A percentile compares a stretch with the other conserved stretches of the same genome.
phyloP scores from a whole-genome alignment of 2,797 vertebrate species.

The Sebastolobus alascanus region DNA sequence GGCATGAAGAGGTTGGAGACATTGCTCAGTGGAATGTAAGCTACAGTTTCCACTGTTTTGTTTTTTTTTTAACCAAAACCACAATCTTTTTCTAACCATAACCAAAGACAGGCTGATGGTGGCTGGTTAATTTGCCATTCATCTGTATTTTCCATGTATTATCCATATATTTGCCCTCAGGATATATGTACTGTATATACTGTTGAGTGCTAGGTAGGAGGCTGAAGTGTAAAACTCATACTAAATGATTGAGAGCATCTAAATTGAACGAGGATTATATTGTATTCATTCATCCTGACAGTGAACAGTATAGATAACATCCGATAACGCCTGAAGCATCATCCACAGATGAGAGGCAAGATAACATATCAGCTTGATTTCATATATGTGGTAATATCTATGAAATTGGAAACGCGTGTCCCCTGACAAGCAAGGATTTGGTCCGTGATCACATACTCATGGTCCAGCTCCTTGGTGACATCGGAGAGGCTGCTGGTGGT shows the following conservation, averaged over 20 bases:
- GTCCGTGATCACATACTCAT: constrained; percentile 17
- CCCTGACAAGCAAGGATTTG: constrained; percentile 40
- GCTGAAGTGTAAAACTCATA: constrained; percentile 5
- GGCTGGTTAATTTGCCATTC: not conserved
- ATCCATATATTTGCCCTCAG: not conserved
- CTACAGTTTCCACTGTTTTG: not conserved
- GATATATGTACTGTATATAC: not conserved
- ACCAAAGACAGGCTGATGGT: not conserved
- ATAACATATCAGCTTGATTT: constrained; percentile 50
- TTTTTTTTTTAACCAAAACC: not conserved
- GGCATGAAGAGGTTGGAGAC: not conserved
- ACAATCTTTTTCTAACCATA: not conserved
- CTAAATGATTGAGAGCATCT: constrained; percentile 10
- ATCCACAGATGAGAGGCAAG: constrained; percentile 40
- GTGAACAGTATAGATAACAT: constrained; percentile 31
- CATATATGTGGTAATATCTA: constrained; percentile 41
- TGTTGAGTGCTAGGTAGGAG: not conserved
- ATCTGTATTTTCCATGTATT: not conserved
- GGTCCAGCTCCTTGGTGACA: constrained; percentile 33
- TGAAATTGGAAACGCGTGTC: constrained; percentile 51
- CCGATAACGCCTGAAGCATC: constrained; percentile 32
- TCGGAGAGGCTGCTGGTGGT: constrained; percentile 6
- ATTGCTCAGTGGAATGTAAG: not conserved
- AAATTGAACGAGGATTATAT: constrained; percentile 14
- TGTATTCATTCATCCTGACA: constrained; percentile 51